Evolutionary conservation across 2,113 vertebrate species (phyloP).

Genomic region (Panthera tigris): DNA sequence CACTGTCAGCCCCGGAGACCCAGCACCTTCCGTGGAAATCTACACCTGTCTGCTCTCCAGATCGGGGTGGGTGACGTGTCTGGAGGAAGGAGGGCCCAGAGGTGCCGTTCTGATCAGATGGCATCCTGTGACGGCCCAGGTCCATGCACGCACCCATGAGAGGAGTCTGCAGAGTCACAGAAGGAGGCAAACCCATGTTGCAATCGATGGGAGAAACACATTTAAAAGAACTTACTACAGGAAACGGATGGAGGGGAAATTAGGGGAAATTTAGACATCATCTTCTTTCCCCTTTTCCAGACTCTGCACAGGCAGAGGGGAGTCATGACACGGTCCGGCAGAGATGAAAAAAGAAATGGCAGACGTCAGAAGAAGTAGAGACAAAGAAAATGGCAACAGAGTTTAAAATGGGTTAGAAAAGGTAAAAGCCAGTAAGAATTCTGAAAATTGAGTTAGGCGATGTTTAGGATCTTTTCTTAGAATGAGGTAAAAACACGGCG

Average conservation of each 20-base stretch:
- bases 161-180: accelerated
- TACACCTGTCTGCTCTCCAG: accelerated
- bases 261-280: neutral
- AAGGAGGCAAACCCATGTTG: neutral
- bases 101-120: neutral
- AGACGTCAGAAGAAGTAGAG: neutral
- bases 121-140: accelerated
- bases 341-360: neutral
- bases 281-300: neutral
- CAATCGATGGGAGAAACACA: too few relatives aligned
- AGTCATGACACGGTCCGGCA: neutral
- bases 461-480: neutral
- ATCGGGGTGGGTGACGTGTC: accelerated
- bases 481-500: neutral
- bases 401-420: neutral
- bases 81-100: accelerated
- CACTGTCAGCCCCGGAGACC: accelerated
- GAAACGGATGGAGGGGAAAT: neutral
- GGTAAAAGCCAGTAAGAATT: neutral
- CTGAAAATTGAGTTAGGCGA: neutral
- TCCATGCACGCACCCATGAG: accelerated
- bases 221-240: neutral
- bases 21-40: too few relatives aligned
- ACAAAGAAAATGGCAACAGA: neutral
- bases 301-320: too few relatives aligned